Conservation (phyloP, 2,113 vertebrate species). For the Grus americana region DNA sequence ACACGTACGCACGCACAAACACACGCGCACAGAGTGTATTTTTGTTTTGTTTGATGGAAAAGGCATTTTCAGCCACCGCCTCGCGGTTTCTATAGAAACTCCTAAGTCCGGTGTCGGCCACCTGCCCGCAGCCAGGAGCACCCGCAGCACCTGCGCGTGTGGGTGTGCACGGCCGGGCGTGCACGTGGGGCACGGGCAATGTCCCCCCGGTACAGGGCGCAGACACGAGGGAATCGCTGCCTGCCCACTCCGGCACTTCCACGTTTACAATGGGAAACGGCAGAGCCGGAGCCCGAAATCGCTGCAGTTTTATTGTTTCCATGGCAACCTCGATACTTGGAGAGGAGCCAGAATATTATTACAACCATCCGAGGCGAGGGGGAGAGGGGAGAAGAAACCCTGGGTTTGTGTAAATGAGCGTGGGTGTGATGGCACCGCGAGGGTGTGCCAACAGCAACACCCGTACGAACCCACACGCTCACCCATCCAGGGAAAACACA, state of each 20-base stretch:
- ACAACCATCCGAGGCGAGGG: neutral
- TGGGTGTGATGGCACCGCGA: neutral
- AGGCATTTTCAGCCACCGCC: neutral
- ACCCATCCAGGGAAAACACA: neutral
- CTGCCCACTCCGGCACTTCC: neutral
- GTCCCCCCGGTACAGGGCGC: fast-evolving
- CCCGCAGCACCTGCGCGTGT: neutral
- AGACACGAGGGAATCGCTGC: neutral
- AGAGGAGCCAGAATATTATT: neutral
- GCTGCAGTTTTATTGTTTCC: conserved; percentile 62
- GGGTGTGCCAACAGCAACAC: neutral
- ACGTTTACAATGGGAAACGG: neutral
- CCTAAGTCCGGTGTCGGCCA: neutral
- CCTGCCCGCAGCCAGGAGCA: neutral
- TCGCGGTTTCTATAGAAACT: neutral
- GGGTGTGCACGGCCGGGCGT: neutral
- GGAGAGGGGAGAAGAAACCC: neutral
- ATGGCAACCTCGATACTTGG: conserved; percentile 63
- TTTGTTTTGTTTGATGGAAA: neutral
- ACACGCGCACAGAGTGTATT: neutral
- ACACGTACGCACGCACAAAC: no score
- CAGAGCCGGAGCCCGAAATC: neutral
- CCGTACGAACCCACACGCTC: neutral
- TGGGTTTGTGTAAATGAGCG: neutral
- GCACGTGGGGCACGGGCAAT: fast-evolving